Conservation (phyloP, 1,140 invertebrate genomes). For the Pogonomyrmex barbatus region DNA sequence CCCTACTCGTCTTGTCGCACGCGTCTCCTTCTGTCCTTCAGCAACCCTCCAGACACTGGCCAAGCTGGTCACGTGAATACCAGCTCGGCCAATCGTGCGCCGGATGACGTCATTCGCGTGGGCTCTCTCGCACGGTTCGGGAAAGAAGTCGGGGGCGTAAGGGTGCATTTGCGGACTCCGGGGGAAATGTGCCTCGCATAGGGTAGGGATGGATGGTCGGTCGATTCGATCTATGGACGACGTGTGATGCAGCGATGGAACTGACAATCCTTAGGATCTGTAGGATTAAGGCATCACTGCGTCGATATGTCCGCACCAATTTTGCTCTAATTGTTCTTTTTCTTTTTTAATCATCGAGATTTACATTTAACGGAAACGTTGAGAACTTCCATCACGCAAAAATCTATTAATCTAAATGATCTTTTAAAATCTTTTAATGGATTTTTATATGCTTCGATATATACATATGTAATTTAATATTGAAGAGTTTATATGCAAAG, state of each 20-base stretch:
- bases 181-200: constrained; percentile 30
- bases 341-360: not conserved
- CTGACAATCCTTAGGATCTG: constrained; percentile 66
- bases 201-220: constrained; percentile 65
- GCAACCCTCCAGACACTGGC: constrained; percentile 72
- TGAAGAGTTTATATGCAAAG: not conserved
- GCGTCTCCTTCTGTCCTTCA: constrained; percentile 63
- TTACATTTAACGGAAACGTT: not conserved
- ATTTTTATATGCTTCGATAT: not conserved
- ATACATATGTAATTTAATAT: not conserved
- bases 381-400: not conserved
- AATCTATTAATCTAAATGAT: not conserved
- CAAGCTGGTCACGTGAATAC: constrained; percentile 75
- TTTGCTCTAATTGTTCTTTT: not conserved
- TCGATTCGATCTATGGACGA: constrained; percentile 69
- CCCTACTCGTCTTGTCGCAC: constrained; percentile 55
- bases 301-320: not conserved
- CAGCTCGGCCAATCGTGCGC: constrained; percentile 72
- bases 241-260: constrained; percentile 70
- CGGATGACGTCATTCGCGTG: constrained; percentile 74
- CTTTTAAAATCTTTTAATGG: not conserved
- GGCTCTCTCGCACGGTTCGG: constrained; percentile 69
- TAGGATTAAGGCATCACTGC: constrained; percentile 57
- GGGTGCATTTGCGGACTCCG: constrained; percentile 65
- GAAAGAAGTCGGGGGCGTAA: constrained; percentile 51